Evolutionary conservation across 2,797 vertebrate genomes (phyloP).

Genomic region (Enteromius treurensis): DNA sequence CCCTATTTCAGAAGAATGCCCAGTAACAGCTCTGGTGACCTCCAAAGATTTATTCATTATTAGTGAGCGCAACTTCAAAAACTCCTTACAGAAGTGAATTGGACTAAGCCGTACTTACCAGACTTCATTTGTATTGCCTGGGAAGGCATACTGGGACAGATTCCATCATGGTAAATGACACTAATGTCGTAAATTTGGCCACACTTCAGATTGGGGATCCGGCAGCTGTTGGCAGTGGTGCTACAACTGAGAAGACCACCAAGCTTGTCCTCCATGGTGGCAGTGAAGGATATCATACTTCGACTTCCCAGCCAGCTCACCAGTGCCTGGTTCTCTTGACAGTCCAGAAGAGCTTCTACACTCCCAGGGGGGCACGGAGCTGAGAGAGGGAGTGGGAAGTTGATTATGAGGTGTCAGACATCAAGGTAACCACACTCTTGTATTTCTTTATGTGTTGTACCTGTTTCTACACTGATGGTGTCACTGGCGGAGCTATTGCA

Average conservation of each 20-base stretch:
- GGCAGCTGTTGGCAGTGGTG: slow-evolving; percentile 68
- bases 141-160: slow-evolving; percentile 73
- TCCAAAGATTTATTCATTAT: neutral
- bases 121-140: slow-evolving; percentile 68
- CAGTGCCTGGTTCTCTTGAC: slow-evolving; percentile 69
- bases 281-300: slow-evolving; percentile 69
- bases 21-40: neutral
- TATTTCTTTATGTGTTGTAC: slow-evolving; percentile 61
- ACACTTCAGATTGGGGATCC: slow-evolving; percentile 71
- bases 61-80: neutral
- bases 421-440: neutral
- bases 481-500: slow-evolving; percentile 77
- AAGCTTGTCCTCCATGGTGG: slow-evolving; percentile 64
- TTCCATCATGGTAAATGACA: slow-evolving; percentile 66
- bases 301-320: slow-evolving; percentile 70
- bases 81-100: neutral
- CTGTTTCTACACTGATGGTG: slow-evolving; percentile 69
- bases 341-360: slow-evolving; percentile 69
- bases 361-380: slow-evolving; percentile 72
- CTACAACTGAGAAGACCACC: slow-evolving; percentile 73
- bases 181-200: slow-evolving; percentile 68
- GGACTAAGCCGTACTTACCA: slow-evolving; percentile 62
- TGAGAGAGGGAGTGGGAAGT: slow-evolving; percentile 41
- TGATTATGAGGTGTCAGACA: neutral
- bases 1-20: neutral